A percentile compares a stretch with the other conserved stretches of the same genome.
Conservation (phyloP, 2,113 vertebrate genomes). For the Hemichromis elongatus region DNA sequence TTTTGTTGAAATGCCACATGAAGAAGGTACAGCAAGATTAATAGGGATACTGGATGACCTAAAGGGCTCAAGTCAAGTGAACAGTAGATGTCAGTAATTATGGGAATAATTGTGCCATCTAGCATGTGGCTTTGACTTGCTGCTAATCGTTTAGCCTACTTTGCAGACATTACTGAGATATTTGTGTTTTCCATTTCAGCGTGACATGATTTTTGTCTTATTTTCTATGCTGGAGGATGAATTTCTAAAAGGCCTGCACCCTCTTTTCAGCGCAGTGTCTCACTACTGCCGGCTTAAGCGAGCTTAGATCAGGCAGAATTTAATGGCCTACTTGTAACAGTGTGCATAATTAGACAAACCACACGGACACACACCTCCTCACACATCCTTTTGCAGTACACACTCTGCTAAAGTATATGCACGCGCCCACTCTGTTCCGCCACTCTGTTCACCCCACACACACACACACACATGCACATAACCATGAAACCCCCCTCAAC, state of each 20-base stretch:
- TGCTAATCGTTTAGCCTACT: neutral
- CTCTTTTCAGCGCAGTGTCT: neutral
- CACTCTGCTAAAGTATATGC: constrained; percentile 4
- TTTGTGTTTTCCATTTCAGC: neutral
- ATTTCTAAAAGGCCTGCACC: neutral
- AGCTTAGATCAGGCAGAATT: constrained; percentile 24
- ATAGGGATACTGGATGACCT: neutral
- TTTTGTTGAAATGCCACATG: neutral
- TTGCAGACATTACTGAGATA: neutral
- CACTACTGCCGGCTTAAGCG: neutral
- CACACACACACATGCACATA: neutral
- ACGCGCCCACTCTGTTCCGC: neutral
- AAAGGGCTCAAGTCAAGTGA: neutral
- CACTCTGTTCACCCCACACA: neutral
- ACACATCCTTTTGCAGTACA: neutral
- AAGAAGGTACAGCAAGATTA: neutral
- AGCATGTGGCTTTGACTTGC: neutral
- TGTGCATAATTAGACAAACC: constrained; percentile 12
- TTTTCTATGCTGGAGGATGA: neutral
- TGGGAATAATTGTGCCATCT: neutral
- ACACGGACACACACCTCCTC: neutral
- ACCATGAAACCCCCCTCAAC: neutral
- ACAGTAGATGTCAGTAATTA: neutral
- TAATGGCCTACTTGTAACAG: constrained; percentile 29
- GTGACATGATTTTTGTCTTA: neutral